Percentiles rank a stretch among this genome's conserved stretches.
Conservation (phyloP, 1,140 invertebrate species). For the Cotesia glomerata region DNA sequence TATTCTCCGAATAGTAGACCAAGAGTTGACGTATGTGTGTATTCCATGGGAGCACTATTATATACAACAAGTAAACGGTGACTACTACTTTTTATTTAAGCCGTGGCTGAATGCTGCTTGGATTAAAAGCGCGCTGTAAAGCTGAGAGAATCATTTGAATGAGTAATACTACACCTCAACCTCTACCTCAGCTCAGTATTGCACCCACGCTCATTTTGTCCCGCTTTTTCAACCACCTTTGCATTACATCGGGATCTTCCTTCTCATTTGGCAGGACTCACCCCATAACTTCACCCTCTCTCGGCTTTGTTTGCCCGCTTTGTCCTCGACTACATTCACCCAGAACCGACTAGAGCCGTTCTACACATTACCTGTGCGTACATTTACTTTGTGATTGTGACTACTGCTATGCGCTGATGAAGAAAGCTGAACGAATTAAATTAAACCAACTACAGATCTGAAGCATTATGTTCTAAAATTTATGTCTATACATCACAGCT, state of each 20-base stretch:
- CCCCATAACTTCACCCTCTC: background rate
- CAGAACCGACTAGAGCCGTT: slow-evolving; percentile 54
- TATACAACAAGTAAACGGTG: slow-evolving; percentile 1
- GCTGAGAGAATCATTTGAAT: slow-evolving; percentile 62
- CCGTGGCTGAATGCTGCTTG: slow-evolving; percentile 51
- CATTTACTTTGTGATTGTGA: slow-evolving; percentile 4
- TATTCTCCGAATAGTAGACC: slow-evolving; percentile 12
- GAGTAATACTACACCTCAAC: slow-evolving; percentile 64
- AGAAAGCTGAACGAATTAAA: too few relatives aligned
- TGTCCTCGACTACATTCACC: slow-evolving; percentile 37
- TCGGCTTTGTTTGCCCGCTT: slow-evolving; percentile 63
- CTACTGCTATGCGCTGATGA: too few relatives aligned
- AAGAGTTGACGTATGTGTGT: slow-evolving; percentile 24
- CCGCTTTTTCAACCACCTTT: slow-evolving; percentile 1
- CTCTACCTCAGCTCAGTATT: slow-evolving; percentile 7
- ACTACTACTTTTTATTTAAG: slow-evolving; percentile 48
- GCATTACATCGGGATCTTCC: background rate
- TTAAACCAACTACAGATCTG: too few relatives aligned
- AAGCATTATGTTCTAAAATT: too few relatives aligned
- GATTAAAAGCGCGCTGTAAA: slow-evolving; percentile 53
- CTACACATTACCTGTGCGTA: slow-evolving; percentile 42
- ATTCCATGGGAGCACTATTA: slow-evolving; percentile 37
- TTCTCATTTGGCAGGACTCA: background rate
- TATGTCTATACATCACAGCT: too few relatives aligned
- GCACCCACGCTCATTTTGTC: slow-evolving; percentile 52